These are phyloP conservation scores for Guaruba guarouba DNA, from an alignment of 2,113 vertebrate species.

Conservation along the genomic window DNA sequence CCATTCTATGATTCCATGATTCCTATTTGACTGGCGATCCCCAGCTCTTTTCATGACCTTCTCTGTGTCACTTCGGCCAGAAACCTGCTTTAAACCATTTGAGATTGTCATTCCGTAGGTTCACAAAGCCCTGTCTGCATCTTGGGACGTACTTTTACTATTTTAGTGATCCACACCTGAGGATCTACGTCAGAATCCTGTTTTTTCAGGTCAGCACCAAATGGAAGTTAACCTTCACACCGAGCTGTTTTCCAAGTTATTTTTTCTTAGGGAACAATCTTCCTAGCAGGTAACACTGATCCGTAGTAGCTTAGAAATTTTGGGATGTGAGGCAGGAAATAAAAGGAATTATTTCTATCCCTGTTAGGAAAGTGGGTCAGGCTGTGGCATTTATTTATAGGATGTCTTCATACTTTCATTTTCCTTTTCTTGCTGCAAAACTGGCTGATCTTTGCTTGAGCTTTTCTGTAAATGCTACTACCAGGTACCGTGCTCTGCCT, in stretches of 20 bases:
- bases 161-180: background rate
- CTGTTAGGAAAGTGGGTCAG: slow-evolving; percentile 15
- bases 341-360: background rate
- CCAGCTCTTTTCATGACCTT: background rate
- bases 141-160: background rate
- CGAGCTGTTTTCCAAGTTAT: background rate
- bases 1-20: background rate
- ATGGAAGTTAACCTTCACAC: background rate
- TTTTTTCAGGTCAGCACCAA: background rate
- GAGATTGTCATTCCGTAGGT: background rate
- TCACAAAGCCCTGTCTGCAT: background rate
- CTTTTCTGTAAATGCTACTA: background rate
- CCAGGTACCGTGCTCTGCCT: background rate
- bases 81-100: background rate
- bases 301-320: background rate
- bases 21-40: background rate
- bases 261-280: background rate
- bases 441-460: background rate
- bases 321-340: background rate
- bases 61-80: fast-evolving
- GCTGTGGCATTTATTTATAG: slow-evolving; percentile 35
- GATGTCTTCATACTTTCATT: background rate
- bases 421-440: background rate
- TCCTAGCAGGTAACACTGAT: background rate
- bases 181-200: background rate